Percentiles rank a stretch among this genome's conserved stretches.
These are phyloP conservation scores for Cordilura impudica DNA, from an alignment of 2,888 invertebrate genomes.

Conservation along the genomic window DNA sequence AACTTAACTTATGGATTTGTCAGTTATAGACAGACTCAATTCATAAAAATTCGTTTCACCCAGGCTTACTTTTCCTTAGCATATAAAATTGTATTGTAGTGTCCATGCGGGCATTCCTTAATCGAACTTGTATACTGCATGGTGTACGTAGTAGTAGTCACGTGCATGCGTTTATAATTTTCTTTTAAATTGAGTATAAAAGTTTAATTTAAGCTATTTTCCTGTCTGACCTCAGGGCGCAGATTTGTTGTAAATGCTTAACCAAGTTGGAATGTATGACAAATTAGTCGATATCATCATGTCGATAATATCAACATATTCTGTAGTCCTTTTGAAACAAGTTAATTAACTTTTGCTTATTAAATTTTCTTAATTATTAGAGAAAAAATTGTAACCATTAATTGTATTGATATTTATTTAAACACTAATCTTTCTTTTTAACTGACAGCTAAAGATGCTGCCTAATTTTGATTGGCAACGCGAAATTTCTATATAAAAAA, in stretches of 20 bases:
- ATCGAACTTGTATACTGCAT: not conserved
- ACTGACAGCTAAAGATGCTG: too few species aligned
- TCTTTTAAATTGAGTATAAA: conserved; percentile 46
- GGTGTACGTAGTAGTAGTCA: conserved; percentile 9
- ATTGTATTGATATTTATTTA: too few species aligned
- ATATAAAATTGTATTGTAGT: conserved; percentile 6
- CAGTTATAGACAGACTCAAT: conserved; percentile 58
- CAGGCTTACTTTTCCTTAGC: conserved; percentile 23
- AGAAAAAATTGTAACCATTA: too few species aligned
- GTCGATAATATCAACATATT: conserved; percentile 22
- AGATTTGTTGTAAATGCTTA: conserved; percentile 17
- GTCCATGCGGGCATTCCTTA: too few species aligned
- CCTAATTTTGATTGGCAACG: too few species aligned
- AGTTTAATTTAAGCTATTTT: conserved; percentile 53
- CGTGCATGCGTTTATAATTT: conserved; percentile 41
- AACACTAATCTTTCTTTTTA: too few species aligned
- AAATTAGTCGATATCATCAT: conserved; percentile 43
- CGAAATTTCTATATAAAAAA: too few species aligned
- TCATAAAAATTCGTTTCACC: conserved; percentile 56
- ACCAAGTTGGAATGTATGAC: conserved; percentile 45
- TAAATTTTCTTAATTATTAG: not conserved
- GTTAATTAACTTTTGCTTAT: not conserved
- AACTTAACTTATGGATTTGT: conserved; percentile 54
- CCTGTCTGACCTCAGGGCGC: conserved; percentile 42
- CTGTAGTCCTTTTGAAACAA: not conserved